Conservation (phyloP, 1,140 invertebrate genomes). For the Lutraria rhynchaena region DNA sequence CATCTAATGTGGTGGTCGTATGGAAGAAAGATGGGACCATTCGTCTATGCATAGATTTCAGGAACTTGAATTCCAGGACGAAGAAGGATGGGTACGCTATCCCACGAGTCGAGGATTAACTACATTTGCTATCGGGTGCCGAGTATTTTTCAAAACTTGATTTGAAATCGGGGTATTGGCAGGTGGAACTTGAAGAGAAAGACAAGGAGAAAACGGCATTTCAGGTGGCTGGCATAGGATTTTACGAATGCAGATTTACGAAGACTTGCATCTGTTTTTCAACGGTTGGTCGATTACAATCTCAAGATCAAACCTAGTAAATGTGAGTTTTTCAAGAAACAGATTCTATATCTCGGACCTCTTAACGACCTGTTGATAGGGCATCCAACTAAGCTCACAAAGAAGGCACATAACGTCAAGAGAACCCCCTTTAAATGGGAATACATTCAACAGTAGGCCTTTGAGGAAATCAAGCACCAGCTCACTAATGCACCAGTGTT, state of each 20-base stretch:
- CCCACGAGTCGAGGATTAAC: slow-evolving; percentile 63
- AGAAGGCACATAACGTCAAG: too few relatives aligned
- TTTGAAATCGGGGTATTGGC: slow-evolving; percentile 83
- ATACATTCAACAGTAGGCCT: slow-evolving; percentile 42
- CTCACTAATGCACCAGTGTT: slow-evolving; percentile 57
- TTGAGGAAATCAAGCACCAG: slow-evolving; percentile 45
- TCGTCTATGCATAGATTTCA: slow-evolving; percentile 84
- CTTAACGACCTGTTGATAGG: slow-evolving; percentile 42
- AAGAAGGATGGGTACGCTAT: slow-evolving; percentile 63
- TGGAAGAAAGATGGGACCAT: slow-evolving; percentile 82
- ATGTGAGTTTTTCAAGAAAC: slow-evolving; percentile 56
- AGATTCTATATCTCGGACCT: slow-evolving; percentile 59
- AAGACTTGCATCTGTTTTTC: slow-evolving; percentile 34
- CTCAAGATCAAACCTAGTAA: slow-evolving; percentile 57
- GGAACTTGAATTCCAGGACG: slow-evolving; percentile 60
- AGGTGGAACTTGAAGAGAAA: slow-evolving; percentile 76
- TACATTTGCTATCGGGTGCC: slow-evolving; percentile 70
- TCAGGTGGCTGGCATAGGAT: slow-evolving; percentile 34
- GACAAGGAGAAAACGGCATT: slow-evolving; percentile 63
- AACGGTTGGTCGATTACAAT: slow-evolving; percentile 26
- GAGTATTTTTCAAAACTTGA: slow-evolving; percentile 82
- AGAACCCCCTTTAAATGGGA: slow-evolving; percentile 30
- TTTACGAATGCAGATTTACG: slow-evolving; percentile 63
- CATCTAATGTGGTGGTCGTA: slow-evolving; percentile 84
- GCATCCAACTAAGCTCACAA: not conserved